A percentile compares a stretch with the other conserved stretches of the same genome.
Evolutionary conservation across 1,140 invertebrate species (phyloP).

Genomic region (Camponotus pennsylvanicus): DNA sequence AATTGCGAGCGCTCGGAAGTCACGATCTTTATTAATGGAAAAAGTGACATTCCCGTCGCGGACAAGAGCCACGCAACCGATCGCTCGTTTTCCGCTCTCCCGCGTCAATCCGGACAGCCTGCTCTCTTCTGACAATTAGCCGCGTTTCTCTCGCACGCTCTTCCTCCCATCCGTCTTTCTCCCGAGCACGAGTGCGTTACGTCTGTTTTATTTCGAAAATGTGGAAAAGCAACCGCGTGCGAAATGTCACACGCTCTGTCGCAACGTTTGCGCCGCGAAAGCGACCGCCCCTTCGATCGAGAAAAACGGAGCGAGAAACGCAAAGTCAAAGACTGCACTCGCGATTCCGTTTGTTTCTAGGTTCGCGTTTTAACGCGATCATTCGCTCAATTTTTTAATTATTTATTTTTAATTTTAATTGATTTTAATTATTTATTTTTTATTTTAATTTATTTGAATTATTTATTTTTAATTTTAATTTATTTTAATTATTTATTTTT

Average conservation of each 20-base stretch:
- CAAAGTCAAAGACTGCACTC: not conserved
- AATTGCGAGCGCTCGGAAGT: conserved; percentile 17
- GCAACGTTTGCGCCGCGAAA: conserved; percentile 23
- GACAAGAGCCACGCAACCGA: conserved; percentile 11
- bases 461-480: too few relatives aligned
- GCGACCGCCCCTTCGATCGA: conserved; percentile 3
- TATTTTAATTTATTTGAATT: too few relatives aligned
- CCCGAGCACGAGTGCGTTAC: not conserved
- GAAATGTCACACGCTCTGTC: conserved; percentile 13
- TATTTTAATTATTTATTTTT: too few relatives aligned
- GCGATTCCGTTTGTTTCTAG: not conserved
- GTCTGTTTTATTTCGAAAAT: not conserved
- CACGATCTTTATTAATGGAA: not conserved
- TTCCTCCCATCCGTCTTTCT: not conserved
- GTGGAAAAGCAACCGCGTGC: conserved; percentile 11
- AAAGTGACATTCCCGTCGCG: not conserved
- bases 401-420: too few relatives aligned
- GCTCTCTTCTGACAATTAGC: too few relatives aligned
- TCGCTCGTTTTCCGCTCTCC: conserved; percentile 11
- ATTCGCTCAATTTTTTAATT: not conserved
- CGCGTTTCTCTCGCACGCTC: not conserved
- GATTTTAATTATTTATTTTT: too few relatives aligned
- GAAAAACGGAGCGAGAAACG: conserved; percentile 8
- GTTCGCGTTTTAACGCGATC: not conserved
- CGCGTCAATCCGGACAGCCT: not conserved